Percentiles rank a stretch among this genome's conserved stretches.
Conservation (phyloP, 2,797 vertebrate species). For the Podarcis lilfordi region DNA sequence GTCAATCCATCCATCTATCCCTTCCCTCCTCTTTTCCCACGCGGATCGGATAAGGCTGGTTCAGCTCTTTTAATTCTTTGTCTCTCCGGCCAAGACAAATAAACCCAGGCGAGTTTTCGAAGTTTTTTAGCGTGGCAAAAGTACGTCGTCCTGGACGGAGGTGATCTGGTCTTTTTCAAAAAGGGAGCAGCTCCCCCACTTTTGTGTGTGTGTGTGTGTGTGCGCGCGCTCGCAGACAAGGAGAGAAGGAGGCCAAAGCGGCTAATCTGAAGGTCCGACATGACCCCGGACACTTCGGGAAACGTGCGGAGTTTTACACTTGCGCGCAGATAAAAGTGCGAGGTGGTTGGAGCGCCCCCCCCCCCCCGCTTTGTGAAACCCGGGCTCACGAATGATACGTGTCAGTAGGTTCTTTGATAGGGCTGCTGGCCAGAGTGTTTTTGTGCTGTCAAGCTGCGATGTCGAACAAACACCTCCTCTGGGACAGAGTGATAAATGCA, state of each 20-base stretch:
- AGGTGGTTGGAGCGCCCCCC: conserved; percentile 33
- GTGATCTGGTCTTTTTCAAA: neutral
- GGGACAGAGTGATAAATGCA: conserved; percentile 85
- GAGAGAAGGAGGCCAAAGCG: neutral
- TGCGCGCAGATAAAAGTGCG: conserved; percentile 63
- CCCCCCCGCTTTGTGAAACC: conserved; percentile 70
- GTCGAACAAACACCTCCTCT: conserved; percentile 91
- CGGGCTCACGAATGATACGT: conserved; percentile 78
- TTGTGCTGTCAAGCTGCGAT: conserved; percentile 84
- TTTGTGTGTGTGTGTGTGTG: too few species aligned
- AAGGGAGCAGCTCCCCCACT: neutral
- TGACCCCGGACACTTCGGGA: conserved; percentile 30
- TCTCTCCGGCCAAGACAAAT: conserved; percentile 10
- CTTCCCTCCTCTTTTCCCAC: rapidly evolving
- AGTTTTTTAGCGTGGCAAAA: conserved; percentile 45
- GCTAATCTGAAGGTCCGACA: conserved; percentile 20
- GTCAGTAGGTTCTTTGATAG: conserved; percentile 84
- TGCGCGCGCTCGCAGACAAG: neutral
- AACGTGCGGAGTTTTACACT: conserved; percentile 60
- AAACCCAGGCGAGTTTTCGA: conserved; percentile 19
- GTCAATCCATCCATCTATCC: too few species aligned
- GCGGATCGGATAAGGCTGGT: conserved; percentile 20
- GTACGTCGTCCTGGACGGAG: neutral
- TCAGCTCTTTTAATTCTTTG: conserved; percentile 2
- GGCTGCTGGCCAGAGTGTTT: conserved; percentile 79